phyloP scores from a whole-genome alignment of 1,140 invertebrate species.

The Hypothenemus hampei region DNA sequence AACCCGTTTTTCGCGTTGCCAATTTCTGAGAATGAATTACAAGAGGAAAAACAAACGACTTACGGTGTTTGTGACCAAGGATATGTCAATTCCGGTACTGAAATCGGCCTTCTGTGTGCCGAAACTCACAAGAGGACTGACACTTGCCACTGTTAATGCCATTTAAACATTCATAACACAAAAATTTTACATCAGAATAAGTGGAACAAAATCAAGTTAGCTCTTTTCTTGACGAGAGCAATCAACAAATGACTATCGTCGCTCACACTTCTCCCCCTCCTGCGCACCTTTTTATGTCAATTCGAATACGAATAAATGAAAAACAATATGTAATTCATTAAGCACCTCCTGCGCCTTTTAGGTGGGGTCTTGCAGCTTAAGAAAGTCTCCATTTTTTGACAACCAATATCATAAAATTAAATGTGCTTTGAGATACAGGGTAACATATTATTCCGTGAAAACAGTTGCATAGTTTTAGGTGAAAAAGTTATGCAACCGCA shows the following conservation, averaged over 20 bases:
- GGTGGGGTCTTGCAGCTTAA: too few relatives aligned
- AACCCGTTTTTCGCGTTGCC: too few relatives aligned
- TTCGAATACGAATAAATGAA: background rate
- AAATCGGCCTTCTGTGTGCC: constrained; percentile 33
- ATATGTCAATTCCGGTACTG: constrained; percentile 30
- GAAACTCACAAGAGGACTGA: constrained; percentile 32
- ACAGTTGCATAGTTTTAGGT: too few relatives aligned
- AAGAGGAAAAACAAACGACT: too few relatives aligned
- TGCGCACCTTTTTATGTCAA: background rate
- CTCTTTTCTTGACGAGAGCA: background rate
- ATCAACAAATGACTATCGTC: background rate
- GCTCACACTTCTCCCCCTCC: background rate
- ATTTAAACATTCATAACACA: constrained; percentile 12
- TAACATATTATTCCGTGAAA: background rate
- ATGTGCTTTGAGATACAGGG: background rate
- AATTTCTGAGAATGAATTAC: too few relatives aligned
- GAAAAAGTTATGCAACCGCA: constrained; percentile 16
- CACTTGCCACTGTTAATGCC: constrained; percentile 34
- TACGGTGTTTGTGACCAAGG: constrained; percentile 31
- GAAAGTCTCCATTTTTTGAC: too few relatives aligned
- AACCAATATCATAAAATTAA: too few relatives aligned
- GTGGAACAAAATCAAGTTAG: background rate
- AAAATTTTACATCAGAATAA: background rate
- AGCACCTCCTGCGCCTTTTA: too few relatives aligned
- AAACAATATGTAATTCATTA: background rate